Conservation (phyloP, 2,888 invertebrate genomes). For the Polydrusus pterygomalis region DNA sequence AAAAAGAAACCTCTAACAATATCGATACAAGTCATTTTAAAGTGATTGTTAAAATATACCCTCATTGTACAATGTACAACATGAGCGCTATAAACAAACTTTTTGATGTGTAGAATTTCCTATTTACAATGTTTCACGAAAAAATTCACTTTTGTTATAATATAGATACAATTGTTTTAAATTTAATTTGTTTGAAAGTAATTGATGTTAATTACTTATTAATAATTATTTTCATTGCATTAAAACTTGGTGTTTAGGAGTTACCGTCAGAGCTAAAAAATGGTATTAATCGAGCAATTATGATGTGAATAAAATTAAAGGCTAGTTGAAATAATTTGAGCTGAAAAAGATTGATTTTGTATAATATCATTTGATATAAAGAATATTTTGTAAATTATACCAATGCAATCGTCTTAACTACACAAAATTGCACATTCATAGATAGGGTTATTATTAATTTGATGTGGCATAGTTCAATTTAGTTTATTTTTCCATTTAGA, state of each 20-base stretch:
- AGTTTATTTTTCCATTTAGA: no score
- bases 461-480: no score
- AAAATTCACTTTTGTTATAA: conserved; percentile 19
- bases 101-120: conserved; percentile 37
- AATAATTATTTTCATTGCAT: not conserved
- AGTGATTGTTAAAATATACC: conserved; percentile 27
- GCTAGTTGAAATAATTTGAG: no score
- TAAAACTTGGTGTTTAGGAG: conserved; percentile 1
- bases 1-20: conserved; percentile 6
- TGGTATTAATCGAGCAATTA: no score
- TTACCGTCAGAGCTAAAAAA: not conserved
- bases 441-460: no score
- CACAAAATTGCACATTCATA: no score
- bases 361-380: no score
- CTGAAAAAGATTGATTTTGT: no score
- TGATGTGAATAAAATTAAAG: no score
- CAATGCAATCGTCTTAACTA: no score
- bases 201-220: not conserved
- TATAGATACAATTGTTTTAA: not conserved
- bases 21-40: conserved; percentile 1
- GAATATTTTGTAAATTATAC: no score
- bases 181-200: not conserved
- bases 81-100: conserved; percentile 32
- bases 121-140: conserved; percentile 25
- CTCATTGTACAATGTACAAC: conserved; percentile 28